These are phyloP conservation scores for Catostylus mosaicus DNA, from an alignment of 30 jellyfish, hydroid and myxozoan genomes.

Conservation along the genomic window DNA sequence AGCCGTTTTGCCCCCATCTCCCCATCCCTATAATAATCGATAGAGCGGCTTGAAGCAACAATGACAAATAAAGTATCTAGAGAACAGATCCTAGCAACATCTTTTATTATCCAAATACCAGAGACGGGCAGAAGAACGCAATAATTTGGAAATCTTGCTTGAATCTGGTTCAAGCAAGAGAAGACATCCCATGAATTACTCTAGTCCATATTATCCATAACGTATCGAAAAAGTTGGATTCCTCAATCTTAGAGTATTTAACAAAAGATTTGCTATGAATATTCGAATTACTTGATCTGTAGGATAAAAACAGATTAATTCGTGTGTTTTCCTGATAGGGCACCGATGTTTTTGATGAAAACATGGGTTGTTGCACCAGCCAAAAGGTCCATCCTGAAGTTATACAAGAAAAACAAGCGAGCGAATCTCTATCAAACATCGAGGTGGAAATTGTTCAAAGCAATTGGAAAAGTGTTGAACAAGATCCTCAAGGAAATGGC, in stretches of 20 bases:
- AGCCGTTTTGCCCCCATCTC: no score
- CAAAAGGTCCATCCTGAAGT: slow-evolving; percentile 37
- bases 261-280: not conserved
- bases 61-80: no score
- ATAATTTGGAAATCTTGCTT: no score
- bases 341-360: not conserved
- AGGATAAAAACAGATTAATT: not conserved
- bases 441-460: slow-evolving; percentile 42
- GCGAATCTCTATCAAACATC: slow-evolving; percentile 4
- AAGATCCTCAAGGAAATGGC: slow-evolving; percentile 60
- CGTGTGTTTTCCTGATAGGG: not conserved
- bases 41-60: no score
- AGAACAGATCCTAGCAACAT: no score
- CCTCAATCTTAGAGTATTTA: not conserved
- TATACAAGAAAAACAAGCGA: no score
- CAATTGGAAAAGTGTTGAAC: slow-evolving; percentile 42
- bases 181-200: no score
- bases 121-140: no score
- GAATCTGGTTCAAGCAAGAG: no score
- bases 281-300: not conserved
- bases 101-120: not conserved
- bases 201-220: not conserved
- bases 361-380: slow-evolving; percentile 66
- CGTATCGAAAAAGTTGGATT: slow-evolving; percentile 10
- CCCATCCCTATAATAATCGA: no score